Percentiles rank a stretch among this genome's conserved stretches.
phyloP scores from a whole-genome alignment of 2,113 vertebrate genomes.

The Rhipidura dahli region DNA sequence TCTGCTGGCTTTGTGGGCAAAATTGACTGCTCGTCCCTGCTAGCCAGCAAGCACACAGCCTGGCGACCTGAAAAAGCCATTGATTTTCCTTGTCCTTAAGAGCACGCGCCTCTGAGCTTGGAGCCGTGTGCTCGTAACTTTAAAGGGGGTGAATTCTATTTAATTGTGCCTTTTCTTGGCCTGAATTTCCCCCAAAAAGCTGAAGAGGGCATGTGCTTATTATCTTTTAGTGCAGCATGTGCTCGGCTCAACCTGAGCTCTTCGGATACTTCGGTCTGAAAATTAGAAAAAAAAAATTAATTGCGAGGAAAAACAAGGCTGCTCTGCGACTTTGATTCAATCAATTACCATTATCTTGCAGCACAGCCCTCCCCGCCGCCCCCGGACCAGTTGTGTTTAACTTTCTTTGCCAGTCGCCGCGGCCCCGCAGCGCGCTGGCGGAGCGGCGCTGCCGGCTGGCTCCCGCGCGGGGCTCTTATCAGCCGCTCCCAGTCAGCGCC shows the following conservation, averaged over 20 bases:
- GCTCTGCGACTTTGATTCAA: constrained; percentile 80
- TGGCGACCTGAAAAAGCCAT: background rate
- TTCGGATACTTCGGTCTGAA: constrained; percentile 68
- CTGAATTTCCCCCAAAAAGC: constrained; percentile 68
- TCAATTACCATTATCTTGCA: constrained; percentile 84
- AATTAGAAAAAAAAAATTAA: constrained; percentile 73
- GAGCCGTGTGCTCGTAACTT: constrained; percentile 33
- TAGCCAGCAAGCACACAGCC: background rate
- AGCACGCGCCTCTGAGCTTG: background rate
- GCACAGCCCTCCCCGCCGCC: constrained; percentile 72
- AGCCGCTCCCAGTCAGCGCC: constrained; percentile 85
- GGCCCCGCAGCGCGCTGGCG: constrained; percentile 78
- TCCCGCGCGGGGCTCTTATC: constrained; percentile 88
- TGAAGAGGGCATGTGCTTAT: constrained; percentile 74
- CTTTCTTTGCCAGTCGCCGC: constrained; percentile 73
- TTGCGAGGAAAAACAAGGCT: constrained; percentile 72
- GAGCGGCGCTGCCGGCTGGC: constrained; percentile 67
- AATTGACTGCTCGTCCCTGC: background rate
- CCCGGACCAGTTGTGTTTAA: constrained; percentile 77
- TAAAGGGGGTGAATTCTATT: constrained; percentile 36
- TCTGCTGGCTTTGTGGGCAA: background rate
- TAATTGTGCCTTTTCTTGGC: constrained; percentile 55
- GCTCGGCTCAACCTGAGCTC: constrained; percentile 71
- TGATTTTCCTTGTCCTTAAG: constrained; percentile 28
- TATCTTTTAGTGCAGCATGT: constrained; percentile 75